phyloP scores from a whole-genome alignment of 2,113 vertebrate species.

The Eurypyga helias region DNA sequence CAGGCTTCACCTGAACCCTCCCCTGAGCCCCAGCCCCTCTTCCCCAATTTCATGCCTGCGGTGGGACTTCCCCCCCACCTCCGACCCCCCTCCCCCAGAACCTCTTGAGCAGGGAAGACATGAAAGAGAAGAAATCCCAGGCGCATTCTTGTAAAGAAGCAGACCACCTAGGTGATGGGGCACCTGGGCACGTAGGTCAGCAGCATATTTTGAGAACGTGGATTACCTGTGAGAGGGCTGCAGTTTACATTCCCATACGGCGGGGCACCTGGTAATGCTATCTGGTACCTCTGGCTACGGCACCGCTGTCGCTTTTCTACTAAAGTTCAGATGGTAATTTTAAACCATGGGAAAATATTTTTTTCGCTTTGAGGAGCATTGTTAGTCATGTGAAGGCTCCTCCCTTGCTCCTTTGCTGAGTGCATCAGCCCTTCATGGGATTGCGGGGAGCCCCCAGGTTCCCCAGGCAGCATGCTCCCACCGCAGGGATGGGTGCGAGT shows the following conservation, averaged over 20 bases:
- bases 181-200: slow-evolving; percentile 1
- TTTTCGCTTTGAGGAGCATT: slow-evolving; percentile 35
- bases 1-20: neutral
- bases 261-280: neutral
- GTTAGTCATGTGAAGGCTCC: neutral
- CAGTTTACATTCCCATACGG: neutral
- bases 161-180: slow-evolving; percentile 13
- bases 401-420: neutral
- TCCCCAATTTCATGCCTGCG: neutral
- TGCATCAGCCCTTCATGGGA: neutral
- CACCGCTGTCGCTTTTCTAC: neutral
- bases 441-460: neutral
- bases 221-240: slow-evolving; percentile 8
- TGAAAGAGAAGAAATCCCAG: slow-evolving; percentile 24
- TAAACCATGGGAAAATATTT: slow-evolving; percentile 67
- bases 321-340: slow-evolving; percentile 44
- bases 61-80: no score
- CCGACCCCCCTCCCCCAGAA: neutral
- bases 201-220: neutral
- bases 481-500: neutral
- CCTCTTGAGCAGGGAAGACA: neutral
- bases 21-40: neutral
- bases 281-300: neutral
- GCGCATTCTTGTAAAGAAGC: neutral
- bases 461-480: neutral